phyloP scores from a whole-genome alignment of 2,888 invertebrate genomes.

The Mimas tiliae region DNA sequence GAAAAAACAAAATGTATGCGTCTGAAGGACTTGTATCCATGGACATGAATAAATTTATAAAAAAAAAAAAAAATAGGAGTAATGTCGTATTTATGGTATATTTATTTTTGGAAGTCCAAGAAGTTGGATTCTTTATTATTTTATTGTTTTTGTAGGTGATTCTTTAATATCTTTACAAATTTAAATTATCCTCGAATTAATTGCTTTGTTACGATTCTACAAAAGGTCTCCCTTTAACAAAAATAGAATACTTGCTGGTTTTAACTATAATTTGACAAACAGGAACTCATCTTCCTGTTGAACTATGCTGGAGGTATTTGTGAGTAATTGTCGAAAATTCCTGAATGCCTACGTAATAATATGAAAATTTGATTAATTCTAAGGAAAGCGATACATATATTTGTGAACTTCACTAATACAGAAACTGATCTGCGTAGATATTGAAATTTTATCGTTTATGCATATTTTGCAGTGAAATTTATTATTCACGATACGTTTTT shows the following conservation, averaged over 20 bases:
- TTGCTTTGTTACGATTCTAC: neutral
- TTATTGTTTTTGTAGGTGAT: slow-evolving; percentile 49
- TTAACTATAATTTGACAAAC: neutral
- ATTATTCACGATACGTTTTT: neutral
- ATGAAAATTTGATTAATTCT: slow-evolving; percentile 23
- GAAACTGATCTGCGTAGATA: neutral
- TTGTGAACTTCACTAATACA: neutral
- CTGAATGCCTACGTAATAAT: slow-evolving; percentile 29
- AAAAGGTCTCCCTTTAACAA: neutral
- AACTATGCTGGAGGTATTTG: slow-evolving; percentile 22
- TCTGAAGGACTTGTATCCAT: too few relatives aligned
- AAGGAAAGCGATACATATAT: slow-evolving; percentile 1
- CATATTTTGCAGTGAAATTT: too few relatives aligned
- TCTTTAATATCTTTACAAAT: slow-evolving; percentile 25
- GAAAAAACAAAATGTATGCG: too few relatives aligned
- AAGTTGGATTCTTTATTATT: slow-evolving; percentile 43
- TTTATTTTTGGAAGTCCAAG: slow-evolving; percentile 63
- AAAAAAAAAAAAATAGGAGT: neutral
- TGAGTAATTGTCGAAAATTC: slow-evolving; percentile 23
- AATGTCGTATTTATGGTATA: slow-evolving; percentile 43
- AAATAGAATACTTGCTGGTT: neutral
- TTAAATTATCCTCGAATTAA: neutral
- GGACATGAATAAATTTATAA: too few relatives aligned
- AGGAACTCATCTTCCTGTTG: slow-evolving; percentile 28
- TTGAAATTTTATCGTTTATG: neutral